Conservation (phyloP, 1,140 invertebrate genomes). For the Drosophila kepulauana region DNA sequence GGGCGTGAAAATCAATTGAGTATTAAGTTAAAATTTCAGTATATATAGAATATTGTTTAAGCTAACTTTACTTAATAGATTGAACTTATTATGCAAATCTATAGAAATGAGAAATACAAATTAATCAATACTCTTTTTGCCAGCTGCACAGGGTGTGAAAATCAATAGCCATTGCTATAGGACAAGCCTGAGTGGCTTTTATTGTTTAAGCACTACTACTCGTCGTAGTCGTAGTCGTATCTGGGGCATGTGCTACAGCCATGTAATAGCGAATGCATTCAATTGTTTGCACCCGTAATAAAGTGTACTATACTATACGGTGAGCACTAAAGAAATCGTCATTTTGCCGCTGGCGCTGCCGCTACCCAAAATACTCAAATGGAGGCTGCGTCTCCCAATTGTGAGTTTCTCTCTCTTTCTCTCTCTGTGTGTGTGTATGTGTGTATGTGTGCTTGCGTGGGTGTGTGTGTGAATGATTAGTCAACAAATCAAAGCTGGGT, state of each 20-base stretch:
- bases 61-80: no score
- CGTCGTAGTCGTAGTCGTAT: conserved; percentile 27
- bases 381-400: neutral
- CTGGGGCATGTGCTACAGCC: conserved; percentile 19
- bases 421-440: conserved; percentile 1
- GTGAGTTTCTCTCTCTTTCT: neutral
- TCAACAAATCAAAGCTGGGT: conserved; percentile 21
- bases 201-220: conserved; percentile 59
- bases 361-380: conserved; percentile 1
- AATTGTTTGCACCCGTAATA: conserved; percentile 50
- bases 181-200: conserved; percentile 60
- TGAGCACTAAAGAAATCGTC: conserved; percentile 15
- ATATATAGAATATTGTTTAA: no score
- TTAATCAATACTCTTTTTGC: neutral
- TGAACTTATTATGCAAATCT: no score
- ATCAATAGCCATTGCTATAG: conserved; percentile 46
- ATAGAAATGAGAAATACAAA: no score
- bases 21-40: no score
- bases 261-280: conserved; percentile 55
- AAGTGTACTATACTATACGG: conserved; percentile 12
- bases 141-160: conserved; percentile 24
- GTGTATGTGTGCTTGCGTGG: neutral
- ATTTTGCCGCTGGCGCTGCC: conserved; percentile 6
- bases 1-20: no score
- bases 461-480: conserved; percentile 12